Evolutionary conservation across 1,140 invertebrate genomes (phyloP).

Genomic region (Patella vulgata): DNA sequence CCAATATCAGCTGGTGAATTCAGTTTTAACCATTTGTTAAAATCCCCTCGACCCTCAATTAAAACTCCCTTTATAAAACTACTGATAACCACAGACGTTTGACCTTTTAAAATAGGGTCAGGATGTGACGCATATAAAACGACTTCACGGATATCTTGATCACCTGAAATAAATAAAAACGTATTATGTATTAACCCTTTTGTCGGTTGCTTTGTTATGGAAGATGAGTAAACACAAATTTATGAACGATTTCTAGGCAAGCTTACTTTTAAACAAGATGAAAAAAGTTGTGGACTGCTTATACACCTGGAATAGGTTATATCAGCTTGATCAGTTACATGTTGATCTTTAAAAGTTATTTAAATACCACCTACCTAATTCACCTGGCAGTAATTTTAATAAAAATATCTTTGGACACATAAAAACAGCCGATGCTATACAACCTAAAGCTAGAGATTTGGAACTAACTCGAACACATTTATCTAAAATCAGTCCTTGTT

Average conservation of each 20-base stretch:
- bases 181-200: background rate
- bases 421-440: conserved; percentile 76
- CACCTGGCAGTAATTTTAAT: conserved; percentile 67
- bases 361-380: background rate
- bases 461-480: conserved; percentile 82
- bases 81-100: conserved; percentile 72
- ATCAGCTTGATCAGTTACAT: no score
- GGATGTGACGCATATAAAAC: conserved; percentile 77
- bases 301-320: no score
- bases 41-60: conserved; percentile 71
- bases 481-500: conserved; percentile 74
- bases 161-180: conserved; percentile 25
- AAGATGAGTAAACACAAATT: no score
- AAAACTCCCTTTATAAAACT: conserved; percentile 75
- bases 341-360: no score
- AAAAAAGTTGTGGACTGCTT: no score
- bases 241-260: no score
- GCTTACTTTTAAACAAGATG: no score
- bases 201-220: background rate
- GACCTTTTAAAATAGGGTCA: conserved; percentile 85
- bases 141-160: conserved; percentile 75
- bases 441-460: conserved; percentile 82
- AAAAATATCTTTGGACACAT: conserved; percentile 78
- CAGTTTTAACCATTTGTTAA: conserved; percentile 46
- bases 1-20: conserved; percentile 21